Percentiles rank a stretch among this genome's conserved stretches.
Evolutionary conservation across 2,888 invertebrate species (phyloP).

Genomic region (Nymphalis polychloros): DNA sequence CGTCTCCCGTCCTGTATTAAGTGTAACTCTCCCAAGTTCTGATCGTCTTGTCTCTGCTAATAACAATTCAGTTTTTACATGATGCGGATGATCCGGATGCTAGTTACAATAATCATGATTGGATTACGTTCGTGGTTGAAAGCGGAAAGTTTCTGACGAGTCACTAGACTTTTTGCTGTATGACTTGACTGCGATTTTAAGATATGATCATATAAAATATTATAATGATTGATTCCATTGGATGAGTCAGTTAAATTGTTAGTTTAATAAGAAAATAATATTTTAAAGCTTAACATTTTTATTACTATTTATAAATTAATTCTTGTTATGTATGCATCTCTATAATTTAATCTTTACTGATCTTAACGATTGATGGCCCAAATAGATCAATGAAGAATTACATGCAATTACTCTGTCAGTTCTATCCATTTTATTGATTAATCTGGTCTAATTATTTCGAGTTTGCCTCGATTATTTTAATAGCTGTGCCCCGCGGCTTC

Average conservation of each 20-base stretch:
- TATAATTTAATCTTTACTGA: background rate
- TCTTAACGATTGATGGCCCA: slow-evolving; percentile 5
- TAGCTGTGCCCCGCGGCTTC: too few relatives aligned
- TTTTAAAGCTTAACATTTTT: too few relatives aligned
- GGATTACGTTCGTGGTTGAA: slow-evolving; percentile 16
- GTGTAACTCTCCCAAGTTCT: slow-evolving; percentile 48
- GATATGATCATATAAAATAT: background rate
- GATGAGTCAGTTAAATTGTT: too few relatives aligned
- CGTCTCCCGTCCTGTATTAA: background rate
- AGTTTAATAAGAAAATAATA: too few relatives aligned
- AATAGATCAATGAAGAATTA: background rate
- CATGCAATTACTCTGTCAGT: background rate
- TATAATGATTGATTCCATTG: too few relatives aligned
- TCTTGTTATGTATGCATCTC: too few relatives aligned
- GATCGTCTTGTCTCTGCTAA: slow-evolving; percentile 40
- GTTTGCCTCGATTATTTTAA: too few relatives aligned
- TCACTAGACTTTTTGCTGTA: background rate
- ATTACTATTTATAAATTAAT: too few relatives aligned
- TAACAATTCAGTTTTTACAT: slow-evolving; percentile 44
- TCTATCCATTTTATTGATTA: too few relatives aligned
- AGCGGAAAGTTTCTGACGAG: slow-evolving; percentile 7
- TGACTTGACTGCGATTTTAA: background rate
- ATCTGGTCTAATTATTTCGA: background rate
- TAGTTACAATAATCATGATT: slow-evolving; percentile 32
- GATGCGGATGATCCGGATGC: too few relatives aligned